Evolutionary conservation across 1,140 invertebrate genomes (phyloP), one percentile per base, ranked within the genome.

Genomic region (Apis dorsata): DNA sequence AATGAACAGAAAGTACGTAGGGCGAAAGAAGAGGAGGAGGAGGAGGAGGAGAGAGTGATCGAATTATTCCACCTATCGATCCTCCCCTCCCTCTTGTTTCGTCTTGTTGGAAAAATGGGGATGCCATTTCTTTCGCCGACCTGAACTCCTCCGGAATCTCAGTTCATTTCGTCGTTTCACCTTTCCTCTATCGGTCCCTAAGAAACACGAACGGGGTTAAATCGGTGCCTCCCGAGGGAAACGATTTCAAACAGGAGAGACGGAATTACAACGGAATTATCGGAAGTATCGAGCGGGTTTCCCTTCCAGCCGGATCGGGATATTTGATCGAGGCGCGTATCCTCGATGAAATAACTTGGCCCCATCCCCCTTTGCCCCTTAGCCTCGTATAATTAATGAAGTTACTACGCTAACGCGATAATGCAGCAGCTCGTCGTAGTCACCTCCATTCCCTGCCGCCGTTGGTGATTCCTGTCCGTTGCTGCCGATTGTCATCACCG

Each of bases 291-390:
- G 65, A 34, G 28, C 60, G 24, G 21, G 62, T 73, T 78, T 77
- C 79, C 83, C 24, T 24, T 0, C 24, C 24, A 24, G 53, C 51
- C 60, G 80, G 78, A 81, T 85, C 84, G 66, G 49, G 21, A 73
- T 80, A 65, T 73, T 53, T 19, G 44, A 81, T 63, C 57, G 44
- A 79, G 62, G 60, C 79, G 66, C 60, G 55, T 65, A 66, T 57
- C 24, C n/a, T 24, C 49, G 63, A 53, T 65, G 77, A 55, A 84
- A 81, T 62, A 79, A 57, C 17, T 62, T 57, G 55, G 63, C 55
- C 60, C 78, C 60, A 24, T 7, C 15, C 71, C 7, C 15, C n/a
- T 59, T 63, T 66, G 53, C 53, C 63, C 65, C 63, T 68, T 21
- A 28, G 63, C 78, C 72, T 79, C 51, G 75, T 34, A 34, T 34